Conservation (phyloP, 2,888 invertebrate genomes). For the Epinotia bilunana region DNA sequence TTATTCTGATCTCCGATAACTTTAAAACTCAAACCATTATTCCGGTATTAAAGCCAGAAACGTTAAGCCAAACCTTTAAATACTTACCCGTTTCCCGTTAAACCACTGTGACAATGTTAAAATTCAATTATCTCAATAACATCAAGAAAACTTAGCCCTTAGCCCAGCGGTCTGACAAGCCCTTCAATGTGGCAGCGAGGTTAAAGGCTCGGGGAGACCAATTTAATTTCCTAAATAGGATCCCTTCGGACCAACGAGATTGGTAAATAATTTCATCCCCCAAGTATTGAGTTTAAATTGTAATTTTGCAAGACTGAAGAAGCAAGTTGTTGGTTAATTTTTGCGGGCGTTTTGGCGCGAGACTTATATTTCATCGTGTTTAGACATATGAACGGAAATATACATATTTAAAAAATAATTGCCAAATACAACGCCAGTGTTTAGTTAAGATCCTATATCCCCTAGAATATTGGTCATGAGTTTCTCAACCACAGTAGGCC, state of each 20-base stretch:
- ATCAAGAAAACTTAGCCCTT: constrained; percentile 32
- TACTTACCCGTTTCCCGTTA: not conserved
- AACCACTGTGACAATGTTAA: not conserved
- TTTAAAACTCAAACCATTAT: not conserved
- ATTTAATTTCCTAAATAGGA: constrained; percentile 43
- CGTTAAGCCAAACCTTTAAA: not conserved
- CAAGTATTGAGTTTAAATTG: constrained; percentile 32
- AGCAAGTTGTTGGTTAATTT: constrained; percentile 3
- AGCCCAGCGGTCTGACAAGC: constrained; percentile 25
- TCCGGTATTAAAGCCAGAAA: not conserved
- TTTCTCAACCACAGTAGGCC: too few relatives aligned
- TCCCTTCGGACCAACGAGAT: constrained; percentile 37
- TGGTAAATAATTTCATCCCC: constrained; percentile 41
- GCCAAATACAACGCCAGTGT: too few relatives aligned
- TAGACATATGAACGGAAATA: not conserved
- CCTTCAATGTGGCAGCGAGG: constrained; percentile 19
- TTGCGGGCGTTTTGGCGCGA: not conserved
- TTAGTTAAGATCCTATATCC: too few relatives aligned
- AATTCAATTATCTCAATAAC: constrained; percentile 28
- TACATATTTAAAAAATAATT: too few relatives aligned
- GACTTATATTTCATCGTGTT: not conserved
- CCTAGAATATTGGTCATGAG: too few relatives aligned
- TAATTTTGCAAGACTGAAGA: constrained; percentile 14
- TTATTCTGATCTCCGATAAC: too few relatives aligned
- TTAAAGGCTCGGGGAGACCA: constrained; percentile 15